Percentiles rank a stretch among this genome's conserved stretches.
phyloP scores from a whole-genome alignment of 2,888 invertebrate species.

The Zhuqinia jingwanae region DNA sequence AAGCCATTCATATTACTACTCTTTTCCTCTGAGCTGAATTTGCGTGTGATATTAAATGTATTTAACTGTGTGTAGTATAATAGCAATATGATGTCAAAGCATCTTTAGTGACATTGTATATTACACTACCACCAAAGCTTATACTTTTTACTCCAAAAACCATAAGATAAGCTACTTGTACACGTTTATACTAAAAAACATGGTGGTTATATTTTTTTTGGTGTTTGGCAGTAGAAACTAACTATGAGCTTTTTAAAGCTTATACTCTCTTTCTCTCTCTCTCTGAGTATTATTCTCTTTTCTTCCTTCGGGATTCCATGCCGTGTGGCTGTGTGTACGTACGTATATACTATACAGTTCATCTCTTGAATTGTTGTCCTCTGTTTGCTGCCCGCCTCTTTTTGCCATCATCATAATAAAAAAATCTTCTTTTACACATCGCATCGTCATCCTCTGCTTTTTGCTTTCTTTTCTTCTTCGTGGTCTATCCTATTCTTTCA shows the following conservation, averaged over 20 bases:
- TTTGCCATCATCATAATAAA: constrained; percentile 65
- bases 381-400: constrained; percentile 63
- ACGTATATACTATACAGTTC: constrained; percentile 24
- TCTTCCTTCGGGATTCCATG: not conserved
- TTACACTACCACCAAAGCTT: constrained; percentile 9
- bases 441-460: no score
- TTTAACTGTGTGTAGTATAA: constrained; percentile 53
- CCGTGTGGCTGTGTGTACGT: not conserved
- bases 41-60: constrained; percentile 43
- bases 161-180: not conserved
- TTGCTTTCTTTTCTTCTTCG: not conserved
- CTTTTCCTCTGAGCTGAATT: not conserved
- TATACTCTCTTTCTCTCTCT: no score
- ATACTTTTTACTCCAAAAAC: not conserved
- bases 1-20: constrained; percentile 1
- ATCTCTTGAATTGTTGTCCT: constrained; percentile 68
- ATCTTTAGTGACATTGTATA: constrained; percentile 53
- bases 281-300: constrained; percentile 3
- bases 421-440: constrained; percentile 25
- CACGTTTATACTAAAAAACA: not conserved
- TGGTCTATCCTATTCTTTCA: not conserved
- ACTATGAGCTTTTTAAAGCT: constrained; percentile 35
- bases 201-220: not conserved
- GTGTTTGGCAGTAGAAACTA: not conserved
- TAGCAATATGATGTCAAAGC: constrained; percentile 54